Conservation (phyloP, 2,888 invertebrate genomes). For the Palloptera scutellata region DNA sequence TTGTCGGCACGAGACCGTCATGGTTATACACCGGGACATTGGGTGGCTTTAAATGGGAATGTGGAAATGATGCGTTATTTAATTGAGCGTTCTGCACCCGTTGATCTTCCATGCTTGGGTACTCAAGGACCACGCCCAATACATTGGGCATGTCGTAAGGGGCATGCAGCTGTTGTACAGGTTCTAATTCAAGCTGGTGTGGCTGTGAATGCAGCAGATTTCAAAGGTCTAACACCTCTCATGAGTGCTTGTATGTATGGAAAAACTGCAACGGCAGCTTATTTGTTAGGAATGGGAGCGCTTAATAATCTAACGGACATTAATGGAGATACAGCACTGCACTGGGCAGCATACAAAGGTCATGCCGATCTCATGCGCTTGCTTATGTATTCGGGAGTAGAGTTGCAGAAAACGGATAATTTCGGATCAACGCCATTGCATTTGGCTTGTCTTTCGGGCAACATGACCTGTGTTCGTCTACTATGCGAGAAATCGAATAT, state of each 20-base stretch:
- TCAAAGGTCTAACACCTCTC: conserved; percentile 84
- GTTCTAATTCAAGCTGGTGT: conserved; percentile 81
- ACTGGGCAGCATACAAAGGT: conserved; percentile 93
- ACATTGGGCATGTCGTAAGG: conserved; percentile 94
- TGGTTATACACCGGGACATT: conserved; percentile 93
- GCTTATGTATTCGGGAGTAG: conserved; percentile 89
- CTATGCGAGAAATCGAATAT: conserved; percentile 91
- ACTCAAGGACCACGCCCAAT: conserved; percentile 90
- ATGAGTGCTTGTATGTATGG: conserved; percentile 96
- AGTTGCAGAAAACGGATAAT: conserved; percentile 87
- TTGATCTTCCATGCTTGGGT: conserved; percentile 81
- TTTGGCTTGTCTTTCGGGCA: conserved; percentile 87
- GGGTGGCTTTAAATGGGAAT: conserved; percentile 85
- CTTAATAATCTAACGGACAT: conserved; percentile 86
- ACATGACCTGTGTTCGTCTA: conserved; percentile 83
- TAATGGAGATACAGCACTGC: conserved; percentile 91
- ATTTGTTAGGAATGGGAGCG: conserved; percentile 88
- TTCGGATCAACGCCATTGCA: conserved; percentile 93
- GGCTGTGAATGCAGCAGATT: conserved; percentile 88
- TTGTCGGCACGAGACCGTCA: conserved; percentile 86
- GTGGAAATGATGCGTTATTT: conserved; percentile 89
- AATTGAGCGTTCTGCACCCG: conserved; percentile 82
- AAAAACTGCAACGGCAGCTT: conserved; percentile 87
- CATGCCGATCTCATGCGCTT: conserved; percentile 87
- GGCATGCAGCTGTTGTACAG: conserved; percentile 89